phyloP scores from a whole-genome alignment of 2,888 invertebrate genomes.

The Caenorhabditis panamensis region DNA sequence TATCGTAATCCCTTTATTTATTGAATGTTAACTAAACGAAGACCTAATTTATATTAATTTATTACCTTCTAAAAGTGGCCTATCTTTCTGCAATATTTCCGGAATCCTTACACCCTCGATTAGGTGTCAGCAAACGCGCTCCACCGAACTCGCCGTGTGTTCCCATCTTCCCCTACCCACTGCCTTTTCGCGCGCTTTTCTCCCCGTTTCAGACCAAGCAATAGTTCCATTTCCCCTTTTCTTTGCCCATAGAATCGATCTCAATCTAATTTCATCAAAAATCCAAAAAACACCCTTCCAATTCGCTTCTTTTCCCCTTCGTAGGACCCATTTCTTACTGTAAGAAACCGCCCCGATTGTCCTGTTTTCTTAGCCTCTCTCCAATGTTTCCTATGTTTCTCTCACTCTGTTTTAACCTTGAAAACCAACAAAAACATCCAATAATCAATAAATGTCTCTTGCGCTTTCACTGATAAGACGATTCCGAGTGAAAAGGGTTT shows the following conservation, averaged over 20 bases:
- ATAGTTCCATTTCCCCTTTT: conserved; percentile 14
- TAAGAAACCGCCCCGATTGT: neutral
- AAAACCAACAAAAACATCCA: neutral
- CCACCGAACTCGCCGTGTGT: neutral
- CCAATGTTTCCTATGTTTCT: conserved; percentile 26
- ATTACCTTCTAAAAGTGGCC: conserved; percentile 14
- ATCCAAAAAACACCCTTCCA: neutral
- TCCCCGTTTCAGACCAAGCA: conserved; percentile 45
- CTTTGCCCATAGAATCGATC: conserved; percentile 9
- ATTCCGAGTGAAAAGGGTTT: neutral
- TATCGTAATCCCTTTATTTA: neutral
- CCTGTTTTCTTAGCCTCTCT: neutral
- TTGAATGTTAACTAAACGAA: neutral
- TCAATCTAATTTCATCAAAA: conserved; percentile 1
- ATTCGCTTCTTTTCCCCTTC: neutral
- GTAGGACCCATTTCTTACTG: conserved; percentile 37
- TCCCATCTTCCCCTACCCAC: conserved; percentile 30
- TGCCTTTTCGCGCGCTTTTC: conserved; percentile 51
- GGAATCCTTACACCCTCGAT: neutral
- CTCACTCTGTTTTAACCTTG: neutral
- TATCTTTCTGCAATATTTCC: conserved; percentile 13
- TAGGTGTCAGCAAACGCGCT: conserved; percentile 7
- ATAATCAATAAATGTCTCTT: conserved; percentile 14
- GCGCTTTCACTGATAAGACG: neutral
- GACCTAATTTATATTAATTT: conserved; percentile 17